Evolutionary conservation across 2,888 invertebrate species (phyloP), one percentile per base, ranked within the genome.

Genomic region (Aleiodes alternator): DNA sequence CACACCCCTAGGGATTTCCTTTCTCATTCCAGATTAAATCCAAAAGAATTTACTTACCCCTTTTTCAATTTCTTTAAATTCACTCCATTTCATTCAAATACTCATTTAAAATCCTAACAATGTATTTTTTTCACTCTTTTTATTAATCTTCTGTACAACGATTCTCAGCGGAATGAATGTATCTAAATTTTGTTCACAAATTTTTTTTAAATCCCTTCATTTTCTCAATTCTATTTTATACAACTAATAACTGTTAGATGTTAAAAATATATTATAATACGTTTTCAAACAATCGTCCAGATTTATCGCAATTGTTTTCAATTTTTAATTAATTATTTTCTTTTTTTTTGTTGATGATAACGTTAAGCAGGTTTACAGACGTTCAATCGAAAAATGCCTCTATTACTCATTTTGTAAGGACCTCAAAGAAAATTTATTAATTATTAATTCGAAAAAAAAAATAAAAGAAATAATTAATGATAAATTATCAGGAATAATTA

Each of bases 81-180:
- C n/a, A 56, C 23, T 51, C 5, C 23, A 23, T 23, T 23, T 23
- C 55, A 55, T 14, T 11, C 4, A 56, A 56, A 56, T n/a, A 12
- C 6, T 16, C 9, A 56, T 16, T 56, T 5, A 56, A 56, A 16
- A 8, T 2, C 16, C 29, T 29, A 14, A 7, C 23, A 56, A 56
- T 11, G n/a, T 56, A 56, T 61, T 61, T 34, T 76, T 82, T 84
- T 80, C 80, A 84, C 84, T 82, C 82, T 82, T 79, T 85, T 86
- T 85, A 84, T 85, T 85, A 80, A 84, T 84, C 78, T 83, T 86
- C 81, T 83, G 82, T 84, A 85, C 85, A 85, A 83, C 82, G 83
- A 84, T 81, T 82, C 75, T 85, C 82, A 82, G 84, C 81, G 80
- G 79, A 79, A 77, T 78, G 78, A 79, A 75, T 76, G 74, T 78